phyloP scores from a whole-genome alignment of 2,113 vertebrate genomes.

The Puntigrus tetrazona region DNA sequence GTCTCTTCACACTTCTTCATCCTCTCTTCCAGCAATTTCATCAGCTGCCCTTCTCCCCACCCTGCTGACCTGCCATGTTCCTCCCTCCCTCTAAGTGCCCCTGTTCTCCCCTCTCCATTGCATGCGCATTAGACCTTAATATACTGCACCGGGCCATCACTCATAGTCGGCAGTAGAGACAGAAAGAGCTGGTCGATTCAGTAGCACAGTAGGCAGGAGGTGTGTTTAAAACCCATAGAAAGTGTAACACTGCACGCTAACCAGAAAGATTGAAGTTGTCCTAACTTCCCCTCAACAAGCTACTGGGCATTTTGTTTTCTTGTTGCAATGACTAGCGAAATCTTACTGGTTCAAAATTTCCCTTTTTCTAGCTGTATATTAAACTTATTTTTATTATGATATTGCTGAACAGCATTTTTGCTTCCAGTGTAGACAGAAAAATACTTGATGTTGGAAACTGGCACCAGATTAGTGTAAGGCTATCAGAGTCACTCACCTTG shows the following conservation, averaged over 20 bases:
- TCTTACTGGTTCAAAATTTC: neutral
- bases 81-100: conserved; percentile 50
- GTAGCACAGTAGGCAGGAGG: neutral
- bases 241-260: neutral
- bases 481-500: conserved; percentile 81
- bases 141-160: conserved; percentile 28
- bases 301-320: neutral
- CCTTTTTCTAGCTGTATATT: neutral
- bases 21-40: conserved; percentile 74
- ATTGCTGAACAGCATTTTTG: neutral
- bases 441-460: neutral
- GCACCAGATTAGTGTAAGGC: neutral
- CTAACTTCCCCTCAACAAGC: neutral
- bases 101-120: conserved; percentile 28
- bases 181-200: neutral
- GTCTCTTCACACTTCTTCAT: conserved; percentile 80
- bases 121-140: conserved; percentile 44
- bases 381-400: neutral
- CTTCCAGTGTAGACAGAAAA: neutral
- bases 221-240: neutral
- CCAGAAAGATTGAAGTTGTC: neutral
- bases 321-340: neutral
- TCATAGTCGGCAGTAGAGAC: conserved; percentile 14
- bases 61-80: conserved; percentile 67
- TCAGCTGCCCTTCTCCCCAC: conserved; percentile 83